Evolutionary conservation across 2,888 invertebrate species (phyloP), one percentile per base, ranked within the genome.

Genomic region (Apoda limacodes): DNA sequence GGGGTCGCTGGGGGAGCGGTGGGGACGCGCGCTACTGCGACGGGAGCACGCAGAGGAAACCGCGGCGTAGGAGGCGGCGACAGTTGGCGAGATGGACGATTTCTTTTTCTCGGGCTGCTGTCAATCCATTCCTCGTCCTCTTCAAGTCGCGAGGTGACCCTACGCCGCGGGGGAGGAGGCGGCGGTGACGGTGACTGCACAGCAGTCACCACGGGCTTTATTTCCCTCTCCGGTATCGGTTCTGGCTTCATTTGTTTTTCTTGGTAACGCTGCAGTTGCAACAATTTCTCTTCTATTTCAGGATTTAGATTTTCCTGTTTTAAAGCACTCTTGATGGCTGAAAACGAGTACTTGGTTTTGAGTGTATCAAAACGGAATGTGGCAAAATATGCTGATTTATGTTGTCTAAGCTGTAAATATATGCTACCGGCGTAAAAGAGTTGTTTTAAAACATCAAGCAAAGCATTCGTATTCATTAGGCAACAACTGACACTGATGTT

Each of bases 321-420:
- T 37, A 96, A 72, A n/a, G 94, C 95, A 64, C 92, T 93, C 66
- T 92, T 90, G 49, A 96, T 94, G 9, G 95, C 95, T 94, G 82
- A 32, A 80, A 72, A 28, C 28, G 22, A 23, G 26, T n/a, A 28
- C 10, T n/a, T n/a, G n/a, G n/a, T n/a, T 22, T 12, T 9, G 34
- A 13, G 28, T 21, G 23, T 22, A n/a, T 14, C 24, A 30, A 3
- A 15, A 9, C n/a, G 12, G 10, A 25, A 22, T 27, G 14, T 13
- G 5, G 10, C 7, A 17, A 23, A 13, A 11, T 9, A n/a, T n/a
- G n/a, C n/a, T n/a, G n/a, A n/a, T n/a, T n/a, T n/a, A n/a, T n/a
- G n/a, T n/a, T n/a, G n/a, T n/a, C n/a, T n/a, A n/a, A n/a, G n/a
- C n/a, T n/a, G n/a, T n/a, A n/a, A n/a, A n/a, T n/a, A n/a, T n/a